Conservation (phyloP, 2,797 vertebrate species). For the Hipposideros larvatus region DNA sequence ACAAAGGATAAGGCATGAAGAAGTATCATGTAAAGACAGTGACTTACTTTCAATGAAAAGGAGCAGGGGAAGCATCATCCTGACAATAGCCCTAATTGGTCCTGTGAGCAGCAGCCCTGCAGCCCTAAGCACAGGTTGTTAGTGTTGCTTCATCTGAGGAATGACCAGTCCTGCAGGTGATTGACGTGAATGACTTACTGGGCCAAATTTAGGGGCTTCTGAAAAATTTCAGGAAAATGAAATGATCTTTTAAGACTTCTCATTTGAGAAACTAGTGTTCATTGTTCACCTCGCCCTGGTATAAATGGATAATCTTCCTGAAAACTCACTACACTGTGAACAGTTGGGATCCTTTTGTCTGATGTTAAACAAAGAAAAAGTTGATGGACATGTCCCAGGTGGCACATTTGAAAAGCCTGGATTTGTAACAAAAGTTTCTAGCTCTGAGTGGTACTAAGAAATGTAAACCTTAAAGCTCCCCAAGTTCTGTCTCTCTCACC, state of each 20-base stretch:
- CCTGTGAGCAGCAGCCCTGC: not conserved
- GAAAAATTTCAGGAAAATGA: slow-evolving; percentile 40
- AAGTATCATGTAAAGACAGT: not conserved
- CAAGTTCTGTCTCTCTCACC: not conserved
- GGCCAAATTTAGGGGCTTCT: not conserved
- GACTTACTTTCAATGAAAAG: slow-evolving; percentile 52
- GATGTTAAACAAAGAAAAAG: slow-evolving; percentile 39
- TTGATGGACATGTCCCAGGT: slow-evolving; percentile 51
- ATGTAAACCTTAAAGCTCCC: not conserved
- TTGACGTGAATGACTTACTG: not conserved
- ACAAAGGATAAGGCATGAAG: slow-evolving; percentile 6
- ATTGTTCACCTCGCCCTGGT: slow-evolving; percentile 17
- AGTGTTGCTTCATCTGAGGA: not conserved
- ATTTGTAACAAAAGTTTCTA: slow-evolving; percentile 45
- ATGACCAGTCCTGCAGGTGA: not conserved
- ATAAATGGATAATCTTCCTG: slow-evolving; percentile 52
- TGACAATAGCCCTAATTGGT: not conserved
- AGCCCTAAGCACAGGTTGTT: not conserved
- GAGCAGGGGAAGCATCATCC: not conserved
- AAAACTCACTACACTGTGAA: not conserved
- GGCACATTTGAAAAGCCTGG: slow-evolving; percentile 45
- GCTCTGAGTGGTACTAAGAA: slow-evolving; percentile 1
- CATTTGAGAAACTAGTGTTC: slow-evolving; percentile 52
- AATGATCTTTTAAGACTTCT: slow-evolving; percentile 44
- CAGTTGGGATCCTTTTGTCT: slow-evolving; percentile 37